These are phyloP conservation scores for Fragum whitleyi DNA, from an alignment of 2,888 invertebrate genomes.

Conservation along the genomic window DNA sequence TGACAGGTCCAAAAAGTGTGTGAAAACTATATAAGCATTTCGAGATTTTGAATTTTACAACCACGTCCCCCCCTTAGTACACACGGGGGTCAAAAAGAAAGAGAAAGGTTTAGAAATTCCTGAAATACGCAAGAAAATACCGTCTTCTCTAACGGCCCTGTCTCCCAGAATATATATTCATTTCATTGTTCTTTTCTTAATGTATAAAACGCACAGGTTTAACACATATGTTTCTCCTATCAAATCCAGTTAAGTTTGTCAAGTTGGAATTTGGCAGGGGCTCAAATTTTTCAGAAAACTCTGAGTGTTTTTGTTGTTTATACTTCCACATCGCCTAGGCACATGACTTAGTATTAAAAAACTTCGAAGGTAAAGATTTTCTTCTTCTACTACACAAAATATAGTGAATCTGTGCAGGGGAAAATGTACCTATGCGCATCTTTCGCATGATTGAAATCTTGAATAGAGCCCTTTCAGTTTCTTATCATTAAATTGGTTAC, in stretches of 20 bases:
- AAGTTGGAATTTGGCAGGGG: slow-evolving; percentile 59
- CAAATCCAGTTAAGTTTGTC: slow-evolving; percentile 56
- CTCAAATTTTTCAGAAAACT: slow-evolving; percentile 55
- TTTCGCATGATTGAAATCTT: too few species aligned
- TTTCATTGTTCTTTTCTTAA: slow-evolving; percentile 30
- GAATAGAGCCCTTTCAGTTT: too few species aligned
- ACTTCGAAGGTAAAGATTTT: slow-evolving; percentile 31
- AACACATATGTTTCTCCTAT: slow-evolving; percentile 46
- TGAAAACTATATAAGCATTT: too few species aligned
- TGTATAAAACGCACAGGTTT: slow-evolving; percentile 32
- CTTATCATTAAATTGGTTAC: too few species aligned
- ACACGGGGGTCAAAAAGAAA: too few species aligned
- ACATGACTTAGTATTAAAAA: slow-evolving; percentile 52
- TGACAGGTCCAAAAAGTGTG: too few species aligned
- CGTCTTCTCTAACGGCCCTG: too few species aligned
- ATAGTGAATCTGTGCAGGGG: background rate
- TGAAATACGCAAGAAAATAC: too few species aligned
- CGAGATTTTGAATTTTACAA: too few species aligned
- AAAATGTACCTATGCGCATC: background rate
- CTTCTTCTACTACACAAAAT: background rate
- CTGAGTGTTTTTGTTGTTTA: slow-evolving; percentile 47
- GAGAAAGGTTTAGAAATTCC: too few species aligned
- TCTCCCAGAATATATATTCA: slow-evolving; percentile 6
- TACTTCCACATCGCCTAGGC: slow-evolving; percentile 32
- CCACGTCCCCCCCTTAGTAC: too few species aligned